Conservation (phyloP, 92 coral and sea anemone species). For the Epizoanthus stellaris region DNA sequence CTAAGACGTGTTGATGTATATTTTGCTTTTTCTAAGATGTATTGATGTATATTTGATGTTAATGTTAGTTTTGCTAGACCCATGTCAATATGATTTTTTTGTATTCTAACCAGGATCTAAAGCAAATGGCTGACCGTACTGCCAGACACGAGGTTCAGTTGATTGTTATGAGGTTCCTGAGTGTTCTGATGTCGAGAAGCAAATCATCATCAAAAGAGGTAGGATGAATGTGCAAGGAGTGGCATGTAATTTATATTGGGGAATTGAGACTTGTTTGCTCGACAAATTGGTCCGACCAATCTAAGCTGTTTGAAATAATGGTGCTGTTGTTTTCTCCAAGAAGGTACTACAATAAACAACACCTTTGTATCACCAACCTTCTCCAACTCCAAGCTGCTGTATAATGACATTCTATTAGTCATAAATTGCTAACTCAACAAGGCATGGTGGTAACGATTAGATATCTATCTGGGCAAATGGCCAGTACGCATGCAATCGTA, state of each 20-base stretch:
- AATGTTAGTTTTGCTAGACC: not conserved
- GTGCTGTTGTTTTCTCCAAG: not conserved
- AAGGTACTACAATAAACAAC: too few species aligned
- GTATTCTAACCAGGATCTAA: constrained; percentile 48
- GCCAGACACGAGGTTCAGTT: constrained; percentile 90
- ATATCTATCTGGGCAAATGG: too few species aligned
- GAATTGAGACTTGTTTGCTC: not conserved
- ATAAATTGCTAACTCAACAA: too few species aligned
- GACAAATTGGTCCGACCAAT: not conserved
- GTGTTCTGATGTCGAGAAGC: constrained; percentile 97
- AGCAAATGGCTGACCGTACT: constrained; percentile 80
- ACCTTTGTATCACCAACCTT: too few species aligned
- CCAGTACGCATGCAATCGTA: too few species aligned
- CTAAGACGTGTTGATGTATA: not conserved
- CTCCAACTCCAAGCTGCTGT: too few species aligned
- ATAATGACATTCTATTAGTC: not conserved
- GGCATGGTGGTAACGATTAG: too few species aligned
- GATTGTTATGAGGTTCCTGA: constrained; percentile 90
- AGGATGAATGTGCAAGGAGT: not conserved
- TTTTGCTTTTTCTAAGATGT: too few species aligned
- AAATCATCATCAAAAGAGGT: constrained; percentile 85
- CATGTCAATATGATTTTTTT: not conserved
- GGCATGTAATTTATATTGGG: not conserved
- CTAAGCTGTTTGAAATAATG: not conserved
- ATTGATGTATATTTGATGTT: not conserved